Evolutionary conservation across 1,140 invertebrate genomes (phyloP), one percentile per base, ranked within the genome.

Genomic region (Drosophila kohkoa): DNA sequence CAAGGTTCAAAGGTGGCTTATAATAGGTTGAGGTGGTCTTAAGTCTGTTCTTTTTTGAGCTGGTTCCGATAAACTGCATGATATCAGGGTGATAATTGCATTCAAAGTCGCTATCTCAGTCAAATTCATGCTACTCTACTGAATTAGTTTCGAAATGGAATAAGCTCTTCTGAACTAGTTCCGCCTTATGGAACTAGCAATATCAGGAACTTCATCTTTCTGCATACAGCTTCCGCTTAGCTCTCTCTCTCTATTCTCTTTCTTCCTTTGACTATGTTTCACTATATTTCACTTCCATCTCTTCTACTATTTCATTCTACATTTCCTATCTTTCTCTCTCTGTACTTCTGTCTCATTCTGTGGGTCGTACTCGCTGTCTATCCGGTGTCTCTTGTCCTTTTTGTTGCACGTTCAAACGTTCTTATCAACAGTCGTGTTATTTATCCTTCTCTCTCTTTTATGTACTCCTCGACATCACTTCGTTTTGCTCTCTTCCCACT

Each of bases 391-490:
- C 35, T 52, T 25, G 11, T 62, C 30, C 32, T n/a, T 45, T n/a
- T 49, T 60, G 58, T 48, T 32, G 46, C 46, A 62, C 35, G 35
- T 54, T 43, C 49, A 38, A 64, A 8, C 16, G 20, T 43, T 41
- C 16, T 59, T 30, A 45, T 28, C 16, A 59, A 59, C 20, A 43
- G 20, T 59, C n/a, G 10, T 45, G 20, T 43, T 20, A 38, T 38
- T 58, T 45, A 25, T 38, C 25, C 38, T 32, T 28, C 16, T 65
- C 16, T 65, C 35, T 55, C 32, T 64, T 30, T 38, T 66, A 51
- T 68, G 51, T 68, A 63, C 59, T 52, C 16, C 28, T 68, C 54
- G 13, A 35, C 30, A 6, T 51, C 10, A 64, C 48, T 49, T 32
- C 38, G 48, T 67, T 16, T 67, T 13, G 30, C 48, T 51, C 41